A percentile compares a stretch with the other conserved stretches of the same genome.
Evolutionary conservation across 1,140 invertebrate species (phyloP).

Genomic region (Hylaeus anthracinus): DNA sequence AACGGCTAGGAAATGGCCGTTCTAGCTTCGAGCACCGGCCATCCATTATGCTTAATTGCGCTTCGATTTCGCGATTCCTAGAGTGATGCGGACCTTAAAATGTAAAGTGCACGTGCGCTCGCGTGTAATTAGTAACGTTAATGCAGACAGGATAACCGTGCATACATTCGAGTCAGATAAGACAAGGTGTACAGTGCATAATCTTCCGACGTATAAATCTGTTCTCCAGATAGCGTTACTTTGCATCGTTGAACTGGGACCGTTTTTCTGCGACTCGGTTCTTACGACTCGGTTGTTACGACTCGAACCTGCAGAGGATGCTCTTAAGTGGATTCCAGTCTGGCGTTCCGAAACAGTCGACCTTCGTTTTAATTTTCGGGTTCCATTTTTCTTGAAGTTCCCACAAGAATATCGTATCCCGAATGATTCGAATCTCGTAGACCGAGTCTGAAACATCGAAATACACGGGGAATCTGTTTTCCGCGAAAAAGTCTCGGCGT

Average conservation of each 20-base stretch:
- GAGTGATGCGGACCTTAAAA: not conserved
- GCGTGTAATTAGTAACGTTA: slow-evolving; percentile 25
- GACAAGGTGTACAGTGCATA: slow-evolving; percentile 13
- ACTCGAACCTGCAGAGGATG: too few relatives aligned
- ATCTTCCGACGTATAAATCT: slow-evolving; percentile 12
- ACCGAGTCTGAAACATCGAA: too few relatives aligned
- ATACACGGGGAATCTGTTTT: not conserved
- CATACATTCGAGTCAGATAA: slow-evolving; percentile 7
- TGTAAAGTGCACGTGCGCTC: slow-evolving; percentile 16
- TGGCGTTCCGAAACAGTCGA: too few relatives aligned
- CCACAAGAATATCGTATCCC: too few relatives aligned
- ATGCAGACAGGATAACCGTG: not conserved
- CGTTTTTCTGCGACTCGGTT: slow-evolving; percentile 8
- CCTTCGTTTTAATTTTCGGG: too few relatives aligned
- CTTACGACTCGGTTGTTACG: too few relatives aligned
- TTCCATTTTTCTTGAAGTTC: too few relatives aligned
- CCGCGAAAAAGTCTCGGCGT: not conserved
- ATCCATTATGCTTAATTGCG: slow-evolving; percentile 22
- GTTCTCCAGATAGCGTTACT: slow-evolving; percentile 9
- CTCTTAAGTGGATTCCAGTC: too few relatives aligned
- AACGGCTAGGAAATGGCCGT: slow-evolving; percentile 1
- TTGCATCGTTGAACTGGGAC: not conserved
- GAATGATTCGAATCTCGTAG: too few relatives aligned
- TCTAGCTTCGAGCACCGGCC: not conserved
- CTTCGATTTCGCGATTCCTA: slow-evolving; percentile 13